These are phyloP conservation scores for Petrolisthes manimaculis DNA, from an alignment of 2,888 invertebrate species.

Conservation along the genomic window DNA sequence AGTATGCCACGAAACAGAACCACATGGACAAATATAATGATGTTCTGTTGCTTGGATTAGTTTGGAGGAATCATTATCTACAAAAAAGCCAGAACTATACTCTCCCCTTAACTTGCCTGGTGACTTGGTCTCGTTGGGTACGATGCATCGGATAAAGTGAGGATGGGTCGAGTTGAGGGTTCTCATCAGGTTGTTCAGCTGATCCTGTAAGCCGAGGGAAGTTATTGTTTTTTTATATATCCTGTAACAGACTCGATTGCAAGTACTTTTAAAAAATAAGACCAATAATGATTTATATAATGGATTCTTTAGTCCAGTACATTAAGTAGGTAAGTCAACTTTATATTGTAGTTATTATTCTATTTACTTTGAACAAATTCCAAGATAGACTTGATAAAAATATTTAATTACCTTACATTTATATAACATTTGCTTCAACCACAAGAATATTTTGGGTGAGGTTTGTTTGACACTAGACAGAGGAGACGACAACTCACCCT, in stretches of 20 bases:
- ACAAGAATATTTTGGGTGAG: not conserved
- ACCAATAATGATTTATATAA: no score
- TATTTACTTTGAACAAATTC: not conserved
- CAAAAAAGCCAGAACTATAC: no score
- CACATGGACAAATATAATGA: no score
- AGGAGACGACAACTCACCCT: constrained; percentile 76
- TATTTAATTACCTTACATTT: no score
- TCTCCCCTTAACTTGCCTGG: constrained; percentile 71
- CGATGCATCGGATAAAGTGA: constrained; percentile 99
- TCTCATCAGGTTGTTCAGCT: constrained; percentile 83
- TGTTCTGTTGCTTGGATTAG: no score
- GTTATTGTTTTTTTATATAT: no score
- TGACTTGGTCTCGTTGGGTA: constrained; percentile 94
- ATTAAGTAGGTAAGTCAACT: no score
- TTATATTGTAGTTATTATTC: no score
- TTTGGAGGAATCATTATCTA: constrained; percentile 73
- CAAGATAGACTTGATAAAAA: not conserved
- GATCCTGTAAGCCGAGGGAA: constrained; percentile 67
- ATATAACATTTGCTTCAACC: not conserved
- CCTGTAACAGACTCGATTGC: no score
- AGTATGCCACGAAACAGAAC: no score
- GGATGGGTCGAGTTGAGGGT: constrained; percentile 96
- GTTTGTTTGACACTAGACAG: not conserved
- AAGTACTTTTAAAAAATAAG: no score
- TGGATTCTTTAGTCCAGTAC: no score